phyloP scores from a whole-genome alignment of 2,888 invertebrate genomes.

The Yponomeuta malinellus region DNA sequence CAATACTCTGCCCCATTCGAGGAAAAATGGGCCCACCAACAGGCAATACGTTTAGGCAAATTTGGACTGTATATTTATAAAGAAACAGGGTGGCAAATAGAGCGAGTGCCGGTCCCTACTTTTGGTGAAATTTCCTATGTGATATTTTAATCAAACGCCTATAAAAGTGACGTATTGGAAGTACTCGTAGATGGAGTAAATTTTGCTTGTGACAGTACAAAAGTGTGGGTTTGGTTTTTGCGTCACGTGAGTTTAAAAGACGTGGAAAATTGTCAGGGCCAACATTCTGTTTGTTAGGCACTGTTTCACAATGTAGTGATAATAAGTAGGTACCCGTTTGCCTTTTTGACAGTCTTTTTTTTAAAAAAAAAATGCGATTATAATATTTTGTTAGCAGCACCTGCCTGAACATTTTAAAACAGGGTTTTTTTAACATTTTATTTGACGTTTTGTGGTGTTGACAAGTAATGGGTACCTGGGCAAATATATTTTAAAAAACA shows the following conservation, averaged over 20 bases:
- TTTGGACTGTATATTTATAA: neutral
- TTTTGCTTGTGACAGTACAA: neutral
- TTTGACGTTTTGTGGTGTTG: no score
- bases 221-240: neutral
- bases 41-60: slow-evolving; percentile 58
- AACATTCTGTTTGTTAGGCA: no score
- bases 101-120: neutral
- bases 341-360: no score
- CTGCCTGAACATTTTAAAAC: no score
- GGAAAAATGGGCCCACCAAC: slow-evolving; percentile 54
- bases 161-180: neutral
- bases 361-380: no score
- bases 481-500: no score
- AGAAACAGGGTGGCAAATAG: neutral
- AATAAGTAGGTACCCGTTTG: no score
- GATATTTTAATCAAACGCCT: neutral
- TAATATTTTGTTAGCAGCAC: no score
- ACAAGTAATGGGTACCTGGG: no score
- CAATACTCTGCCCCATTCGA: slow-evolving; percentile 54
- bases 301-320: no score
- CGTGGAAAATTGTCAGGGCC: no score
- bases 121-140: neutral
- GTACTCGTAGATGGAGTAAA: neutral
- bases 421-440: no score
- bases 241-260: neutral